phyloP scores from a whole-genome alignment of 2,113 vertebrate species.

The Neogale vison region DNA sequence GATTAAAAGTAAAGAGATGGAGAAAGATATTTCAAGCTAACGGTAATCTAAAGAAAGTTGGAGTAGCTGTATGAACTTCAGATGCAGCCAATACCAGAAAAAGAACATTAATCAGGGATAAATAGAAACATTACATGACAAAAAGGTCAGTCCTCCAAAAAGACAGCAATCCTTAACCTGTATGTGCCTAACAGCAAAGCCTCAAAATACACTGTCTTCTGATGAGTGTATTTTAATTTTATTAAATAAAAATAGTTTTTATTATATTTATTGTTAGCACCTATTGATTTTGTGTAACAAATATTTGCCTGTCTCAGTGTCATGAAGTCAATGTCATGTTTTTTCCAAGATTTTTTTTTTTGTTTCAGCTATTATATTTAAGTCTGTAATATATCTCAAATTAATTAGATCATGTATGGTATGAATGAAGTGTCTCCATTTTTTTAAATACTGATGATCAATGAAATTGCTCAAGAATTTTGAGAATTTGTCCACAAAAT shows the following conservation, averaged over 20 bases:
- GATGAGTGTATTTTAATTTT: background rate
- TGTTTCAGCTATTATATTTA: background rate
- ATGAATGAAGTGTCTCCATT: background rate
- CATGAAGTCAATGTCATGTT: background rate
- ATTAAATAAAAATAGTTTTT: background rate
- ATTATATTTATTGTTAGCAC: background rate
- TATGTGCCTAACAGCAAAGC: background rate
- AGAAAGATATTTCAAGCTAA: background rate
- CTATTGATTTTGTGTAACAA: background rate
- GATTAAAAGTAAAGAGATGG: background rate
- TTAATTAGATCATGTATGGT: background rate
- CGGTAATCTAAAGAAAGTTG: background rate
- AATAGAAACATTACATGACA: background rate
- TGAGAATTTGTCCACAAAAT: background rate
- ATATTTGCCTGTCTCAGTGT: background rate
- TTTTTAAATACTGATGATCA: background rate
- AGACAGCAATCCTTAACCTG: background rate
- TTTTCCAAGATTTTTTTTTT: background rate
- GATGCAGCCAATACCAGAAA: background rate
- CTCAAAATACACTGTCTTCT: background rate
- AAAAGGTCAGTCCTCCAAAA: background rate
- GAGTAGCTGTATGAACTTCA: background rate
- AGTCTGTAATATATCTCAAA: background rate
- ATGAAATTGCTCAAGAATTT: background rate
- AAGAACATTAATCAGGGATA: background rate